Base-by-base conservation (phyloP, 2,113 vertebrate genomes). In the Nerophis lumbriciformis region DNA sequence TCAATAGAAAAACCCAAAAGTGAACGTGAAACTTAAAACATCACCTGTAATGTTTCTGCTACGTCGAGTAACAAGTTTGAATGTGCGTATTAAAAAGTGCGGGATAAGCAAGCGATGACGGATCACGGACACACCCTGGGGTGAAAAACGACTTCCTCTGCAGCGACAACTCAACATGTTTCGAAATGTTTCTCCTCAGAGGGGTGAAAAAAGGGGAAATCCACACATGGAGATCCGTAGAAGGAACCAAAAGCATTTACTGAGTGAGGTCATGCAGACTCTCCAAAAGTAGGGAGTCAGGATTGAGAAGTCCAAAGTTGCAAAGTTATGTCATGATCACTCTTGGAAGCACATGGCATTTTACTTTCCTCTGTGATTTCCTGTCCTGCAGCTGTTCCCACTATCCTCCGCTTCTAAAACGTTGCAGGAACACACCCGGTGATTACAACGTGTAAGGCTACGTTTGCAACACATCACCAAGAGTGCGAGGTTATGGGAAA, bases 71-170 rank as follows among this genome's bases (percentile, higher is more conserved):
- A 28, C 28, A 28, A 28, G 28, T 4, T 28, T 28, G 28, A 28
- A 28, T 28, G 28, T 28, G 3, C 28, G 28, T 28, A 28, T 28
- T 28, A 59, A 65, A 66, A 6, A 4, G 21, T 53, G 12, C 13
- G 21, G 13, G 13, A 66, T 58, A 77, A 69, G 73, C 52, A 74
- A 21, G 76, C 71, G 38, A 70, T n/a, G 48, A 63, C 65, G 73
- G 47, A 44, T 60, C 54, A 54, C 35, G 48, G 58, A 66, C 69
- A 69, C 69, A 80, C 79, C 80, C 81, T 67, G 48, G 28, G 61
- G 73, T 75, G 58, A 81, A 70, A 71, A 61, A 84, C 66, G 42
- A 70, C 68, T 87, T 89, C 85, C 81, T 79, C 63, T 42, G 63
- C 63, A 61, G 56, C 60, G 77, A 76, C 49, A 69, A 63, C 39